Percentiles rank a stretch among this genome's conserved stretches.
These are phyloP conservation scores for Lycaena phlaeas DNA, from an alignment of 2,888 invertebrate genomes.

Conservation along the genomic window DNA sequence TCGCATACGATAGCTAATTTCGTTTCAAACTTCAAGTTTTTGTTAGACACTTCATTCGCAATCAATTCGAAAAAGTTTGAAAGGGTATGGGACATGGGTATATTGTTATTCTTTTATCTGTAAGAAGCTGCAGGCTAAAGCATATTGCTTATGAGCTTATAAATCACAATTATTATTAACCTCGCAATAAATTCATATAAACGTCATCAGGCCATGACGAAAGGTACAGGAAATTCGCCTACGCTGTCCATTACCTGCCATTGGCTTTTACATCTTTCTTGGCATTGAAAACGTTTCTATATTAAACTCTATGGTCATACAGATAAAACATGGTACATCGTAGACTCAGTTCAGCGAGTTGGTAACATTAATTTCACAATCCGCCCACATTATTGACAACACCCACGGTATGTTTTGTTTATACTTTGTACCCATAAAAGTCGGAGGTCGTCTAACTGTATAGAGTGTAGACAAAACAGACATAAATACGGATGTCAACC, in stretches of 20 bases:
- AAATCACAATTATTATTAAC: background rate
- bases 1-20: too few relatives aligned
- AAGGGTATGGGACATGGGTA: too few relatives aligned
- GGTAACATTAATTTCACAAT: conserved; percentile 44
- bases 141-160: too few relatives aligned
- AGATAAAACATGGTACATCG: conserved; percentile 18
- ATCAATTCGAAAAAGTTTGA: too few relatives aligned
- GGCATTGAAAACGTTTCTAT: conserved; percentile 24
- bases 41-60: too few relatives aligned
- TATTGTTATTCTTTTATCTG: too few relatives aligned
- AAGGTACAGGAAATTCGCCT: conserved; percentile 35
- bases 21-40: too few relatives aligned
- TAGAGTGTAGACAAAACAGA: too few relatives aligned
- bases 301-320: conserved; percentile 23
- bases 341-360: conserved; percentile 33
- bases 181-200: conserved; percentile 19
- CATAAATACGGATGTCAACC: too few relatives aligned
- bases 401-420: conserved; percentile 37
- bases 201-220: conserved; percentile 32
- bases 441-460: conserved; percentile 12
- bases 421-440: conserved; percentile 20
- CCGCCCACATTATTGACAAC: conserved; percentile 39
- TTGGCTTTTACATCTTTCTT: conserved; percentile 28
- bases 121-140: too few relatives aligned
- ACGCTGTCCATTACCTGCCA: conserved; percentile 43